Conservation (phyloP, 2,113 vertebrate species). For the Chauna torquata region DNA sequence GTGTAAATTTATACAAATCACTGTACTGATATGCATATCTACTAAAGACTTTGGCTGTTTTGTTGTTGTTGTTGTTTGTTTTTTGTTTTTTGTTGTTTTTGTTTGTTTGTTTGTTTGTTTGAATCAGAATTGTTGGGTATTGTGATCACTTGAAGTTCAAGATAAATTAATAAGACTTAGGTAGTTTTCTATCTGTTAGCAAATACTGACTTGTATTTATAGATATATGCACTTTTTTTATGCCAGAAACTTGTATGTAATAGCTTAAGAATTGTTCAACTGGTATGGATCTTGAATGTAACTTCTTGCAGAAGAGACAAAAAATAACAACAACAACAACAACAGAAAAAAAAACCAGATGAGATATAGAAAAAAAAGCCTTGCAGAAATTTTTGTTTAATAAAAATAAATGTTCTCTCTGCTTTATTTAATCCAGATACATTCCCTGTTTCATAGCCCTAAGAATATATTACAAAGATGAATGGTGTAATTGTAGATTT, state of each 20-base stretch:
- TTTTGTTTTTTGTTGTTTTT: too few relatives aligned
- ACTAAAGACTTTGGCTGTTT: background rate
- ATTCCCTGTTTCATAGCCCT: background rate
- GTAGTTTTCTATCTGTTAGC: background rate
- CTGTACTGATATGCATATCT: background rate
- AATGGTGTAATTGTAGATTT: background rate
- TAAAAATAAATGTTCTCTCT: background rate
- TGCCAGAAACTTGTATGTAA: background rate
- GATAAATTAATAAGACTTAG: background rate
- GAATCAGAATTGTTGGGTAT: background rate
- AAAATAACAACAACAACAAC: too few relatives aligned
- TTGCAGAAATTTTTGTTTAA: background rate
- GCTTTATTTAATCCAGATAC: slow-evolving; percentile 10
- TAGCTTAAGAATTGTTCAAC: background rate
- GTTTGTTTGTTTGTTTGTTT: too few relatives aligned
- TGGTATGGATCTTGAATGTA: background rate
- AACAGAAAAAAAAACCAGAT: background rate
- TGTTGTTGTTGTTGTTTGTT: background rate
- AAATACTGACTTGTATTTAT: background rate
- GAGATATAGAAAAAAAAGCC: background rate
- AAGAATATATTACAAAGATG: background rate
- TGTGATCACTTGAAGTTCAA: background rate
- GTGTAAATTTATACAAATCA: background rate
- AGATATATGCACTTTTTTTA: background rate
- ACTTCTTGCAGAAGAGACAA: too few relatives aligned